Base-by-base conservation (phyloP, 2,113 vertebrate genomes). In the Rhegmatorhina hoffmannsi region DNA sequence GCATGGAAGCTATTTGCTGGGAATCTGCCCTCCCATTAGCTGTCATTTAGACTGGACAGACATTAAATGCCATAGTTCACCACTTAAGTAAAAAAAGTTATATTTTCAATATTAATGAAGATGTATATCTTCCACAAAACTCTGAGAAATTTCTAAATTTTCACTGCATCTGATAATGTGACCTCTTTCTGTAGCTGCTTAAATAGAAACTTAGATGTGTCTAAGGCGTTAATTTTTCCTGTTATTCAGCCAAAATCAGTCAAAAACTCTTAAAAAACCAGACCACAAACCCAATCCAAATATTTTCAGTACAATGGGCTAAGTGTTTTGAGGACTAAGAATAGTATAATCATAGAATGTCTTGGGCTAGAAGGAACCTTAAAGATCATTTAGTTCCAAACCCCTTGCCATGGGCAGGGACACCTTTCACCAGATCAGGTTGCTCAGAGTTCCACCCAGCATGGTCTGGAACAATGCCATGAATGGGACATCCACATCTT, bases 31-130 rank as follows among this genome's bases (percentile, higher is more conserved):
- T 53, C 43, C 36, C 12, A 11, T 33, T 89, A 73, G 34, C 33
- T 85, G 46, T 29, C 36, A 26, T 59, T 64, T 78, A 53, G 33
- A 46, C 40, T 90, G 40, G 60, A 64, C 9, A 20, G n/a, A 34
- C 44, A 77, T 76, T 84, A 44, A 68, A 87, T 62, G 68, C 49
- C 19, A 8, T 17, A 46, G 33, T 34, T 82, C 46, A 44, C 24
- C 31, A 36, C 23, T 52, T 53, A 38, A 62, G 13, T 73, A 75
- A 75, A 89, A 93, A 83, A 79, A 72, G 5, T 2, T 6, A 9
- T 87, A 33, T 76, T 90, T 95, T 84, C 46, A 56, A 89, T 92
- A 75, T 40, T 88, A 55, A n/a, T 28, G 15, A 33, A 66, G 21
- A 25, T 11, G 13, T 34, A 16, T 4, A 69, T 2, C 70, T 78